Evolutionary conservation across 1,140 invertebrate genomes (phyloP).

Genomic region (Drosophila miranda): DNA sequence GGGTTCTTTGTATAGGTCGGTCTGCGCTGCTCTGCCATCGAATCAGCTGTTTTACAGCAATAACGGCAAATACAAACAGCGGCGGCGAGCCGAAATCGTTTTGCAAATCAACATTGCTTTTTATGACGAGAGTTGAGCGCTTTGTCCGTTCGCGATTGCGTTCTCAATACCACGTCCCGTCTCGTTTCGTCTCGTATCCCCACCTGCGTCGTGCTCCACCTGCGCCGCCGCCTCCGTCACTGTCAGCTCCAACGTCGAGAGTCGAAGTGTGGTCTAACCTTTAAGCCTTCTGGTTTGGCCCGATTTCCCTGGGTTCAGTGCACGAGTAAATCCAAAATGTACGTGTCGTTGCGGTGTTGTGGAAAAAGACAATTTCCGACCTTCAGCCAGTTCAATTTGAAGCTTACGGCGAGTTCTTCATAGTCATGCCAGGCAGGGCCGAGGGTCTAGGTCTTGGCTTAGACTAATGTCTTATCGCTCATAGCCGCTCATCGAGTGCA

Average conservation of each 20-base stretch:
- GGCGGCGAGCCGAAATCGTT: constrained; percentile 45
- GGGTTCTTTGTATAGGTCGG: constrained; percentile 8
- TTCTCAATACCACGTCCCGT: constrained; percentile 26
- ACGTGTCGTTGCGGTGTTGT: not conserved
- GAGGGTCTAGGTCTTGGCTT: not conserved
- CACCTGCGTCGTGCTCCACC: constrained; percentile 2
- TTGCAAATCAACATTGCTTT: constrained; percentile 64
- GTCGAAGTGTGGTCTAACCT: constrained; percentile 7
- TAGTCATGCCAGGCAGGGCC: no score
- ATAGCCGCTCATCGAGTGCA: constrained; percentile 18
- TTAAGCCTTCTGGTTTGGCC: no score
- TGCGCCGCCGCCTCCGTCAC: no score
- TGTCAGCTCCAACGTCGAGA: constrained; percentile 15
- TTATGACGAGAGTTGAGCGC: constrained; percentile 58
- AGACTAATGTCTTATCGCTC: constrained; percentile 28
- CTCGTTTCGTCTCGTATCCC: constrained; percentile 18
- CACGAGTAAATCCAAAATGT: not conserved
- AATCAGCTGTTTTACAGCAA: constrained; percentile 71
- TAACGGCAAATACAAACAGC: constrained; percentile 35
- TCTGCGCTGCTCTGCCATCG: constrained; percentile 8
- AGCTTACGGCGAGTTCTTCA: no score
- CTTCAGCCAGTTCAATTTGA: no score
- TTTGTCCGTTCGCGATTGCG: constrained; percentile 62
- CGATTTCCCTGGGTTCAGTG: no score
- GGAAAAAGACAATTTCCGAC: no score